A percentile compares a stretch with the other conserved stretches of the same genome.
These are phyloP conservation scores for Lasius fuliginosus DNA, from an alignment of 2,888 invertebrate genomes.

Conservation along the genomic window DNA sequence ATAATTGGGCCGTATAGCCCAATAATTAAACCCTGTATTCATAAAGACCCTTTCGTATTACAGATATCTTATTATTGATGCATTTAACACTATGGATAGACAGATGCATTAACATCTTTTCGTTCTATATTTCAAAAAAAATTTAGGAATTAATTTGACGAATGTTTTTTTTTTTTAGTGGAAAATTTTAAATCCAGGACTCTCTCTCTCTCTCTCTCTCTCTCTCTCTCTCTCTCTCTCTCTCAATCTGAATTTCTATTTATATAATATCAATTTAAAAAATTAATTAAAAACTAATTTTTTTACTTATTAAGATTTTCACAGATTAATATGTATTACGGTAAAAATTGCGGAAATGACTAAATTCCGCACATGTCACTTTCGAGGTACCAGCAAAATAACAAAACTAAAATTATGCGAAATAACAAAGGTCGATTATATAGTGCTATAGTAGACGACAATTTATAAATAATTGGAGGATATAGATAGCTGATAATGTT, in stretches of 20 bases:
- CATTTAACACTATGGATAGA: background rate
- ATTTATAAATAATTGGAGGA: conserved; percentile 36
- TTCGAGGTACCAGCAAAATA: background rate
- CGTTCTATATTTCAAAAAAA: conserved; percentile 6
- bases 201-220: background rate
- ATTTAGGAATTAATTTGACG: background rate
- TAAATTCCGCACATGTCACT: background rate
- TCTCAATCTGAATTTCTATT: background rate
- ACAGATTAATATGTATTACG: background rate
- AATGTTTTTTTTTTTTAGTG: background rate
- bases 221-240: background rate
- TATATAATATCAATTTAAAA: background rate
- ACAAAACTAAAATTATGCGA: background rate
- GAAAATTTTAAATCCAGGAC: background rate
- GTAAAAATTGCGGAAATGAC: background rate
- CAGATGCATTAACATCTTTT: background rate
- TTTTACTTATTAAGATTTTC: background rate
- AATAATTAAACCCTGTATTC: conserved; percentile 45
- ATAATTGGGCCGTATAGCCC: conserved; percentile 36
- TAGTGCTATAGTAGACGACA: background rate
- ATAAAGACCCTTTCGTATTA: conserved; percentile 8
- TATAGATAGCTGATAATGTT: conserved; percentile 38
- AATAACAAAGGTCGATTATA: conserved; percentile 10
- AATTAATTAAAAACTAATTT: background rate
- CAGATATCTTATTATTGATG: conserved; percentile 24